Evolutionary conservation across 2,113 vertebrate species (phyloP).

Genomic region (Nestor notabilis): DNA sequence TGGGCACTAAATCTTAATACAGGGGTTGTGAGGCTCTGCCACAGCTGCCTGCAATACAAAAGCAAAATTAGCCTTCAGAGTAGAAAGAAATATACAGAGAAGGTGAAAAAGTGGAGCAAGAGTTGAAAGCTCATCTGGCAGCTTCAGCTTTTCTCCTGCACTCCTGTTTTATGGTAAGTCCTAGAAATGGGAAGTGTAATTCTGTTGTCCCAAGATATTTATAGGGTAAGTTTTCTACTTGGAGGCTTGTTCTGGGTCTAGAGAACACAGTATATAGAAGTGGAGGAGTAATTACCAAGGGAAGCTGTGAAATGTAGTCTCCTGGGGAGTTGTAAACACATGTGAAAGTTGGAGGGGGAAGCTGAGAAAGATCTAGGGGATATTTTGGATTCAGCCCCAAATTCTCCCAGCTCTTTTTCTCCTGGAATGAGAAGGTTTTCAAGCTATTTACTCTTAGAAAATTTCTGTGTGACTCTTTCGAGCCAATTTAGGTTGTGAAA

Average conservation of each 20-base stretch:
- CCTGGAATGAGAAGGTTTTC: background rate
- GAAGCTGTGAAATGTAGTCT: background rate
- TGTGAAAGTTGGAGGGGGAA: background rate
- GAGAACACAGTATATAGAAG: background rate
- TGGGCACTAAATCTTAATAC: constrained; percentile 1
- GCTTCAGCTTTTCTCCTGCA: background rate
- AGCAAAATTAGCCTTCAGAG: background rate
- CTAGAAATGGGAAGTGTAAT: background rate
- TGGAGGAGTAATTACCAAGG: background rate
- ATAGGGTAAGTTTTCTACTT: background rate
- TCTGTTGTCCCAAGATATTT: background rate
- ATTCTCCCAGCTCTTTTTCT: background rate
- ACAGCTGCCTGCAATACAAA: background rate
- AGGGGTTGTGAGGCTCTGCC: background rate
- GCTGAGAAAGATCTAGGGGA: background rate
- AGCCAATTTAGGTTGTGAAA: background rate
- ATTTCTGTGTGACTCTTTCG: background rate
- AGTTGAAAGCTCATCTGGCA: background rate
- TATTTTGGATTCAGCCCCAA: background rate
- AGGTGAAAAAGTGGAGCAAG: background rate
- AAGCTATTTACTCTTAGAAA: background rate
- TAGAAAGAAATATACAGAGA: background rate
- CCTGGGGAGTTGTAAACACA: background rate
- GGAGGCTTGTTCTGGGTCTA: background rate
- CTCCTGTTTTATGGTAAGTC: background rate